Base-by-base conservation (phyloP, 2,113 vertebrate genomes). In the Abramis brama region DNA sequence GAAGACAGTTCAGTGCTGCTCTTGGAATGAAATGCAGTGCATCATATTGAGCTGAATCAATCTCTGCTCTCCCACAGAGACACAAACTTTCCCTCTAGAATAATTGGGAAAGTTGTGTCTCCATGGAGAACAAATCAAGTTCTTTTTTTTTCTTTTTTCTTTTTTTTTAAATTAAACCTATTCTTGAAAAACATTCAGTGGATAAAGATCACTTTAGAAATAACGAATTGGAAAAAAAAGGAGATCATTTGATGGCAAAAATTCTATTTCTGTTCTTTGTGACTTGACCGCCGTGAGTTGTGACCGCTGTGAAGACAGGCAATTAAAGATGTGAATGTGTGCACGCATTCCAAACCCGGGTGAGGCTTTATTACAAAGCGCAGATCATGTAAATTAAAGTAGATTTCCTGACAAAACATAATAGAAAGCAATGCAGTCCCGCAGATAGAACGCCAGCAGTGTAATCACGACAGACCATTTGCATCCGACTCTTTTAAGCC, bases 71-170 rank as follows among this genome's bases (percentile, higher is more conserved):
- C 78, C n/a, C 45, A 55, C 19, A 68, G 57, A 70, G 59, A n/a
- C 36, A 78, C 39, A 57, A 82, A 66, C 78, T 77, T 76, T 85
- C 80, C 43, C 74, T 82, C 33, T 57, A 74, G 25, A 45, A 82
- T 75, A 82, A 85, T 82, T 82, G 83, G 83, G 74, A 85, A 79
- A 71, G 39, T 57, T 83, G 78, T 30, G 88, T 83, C 39, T 89
- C 86, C 83, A 66, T 78, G 50, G 85, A 82, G 82, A 87, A 82
- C 57, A 81, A 82, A 85, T 85, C 79, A 84, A 80, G 82, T 27
- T 21, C 82, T 50, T 52, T 52, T 50, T 52, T 52, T 17, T 17
- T 1, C 0, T 8, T 57, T 21, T 1, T 8, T 57, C 7, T 21
- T 0, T 17, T 10, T 19, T 66, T 73, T 66, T 19, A 43, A 59